Evolutionary conservation across 2,797 vertebrate species (phyloP), one percentile per base, ranked within the genome.

Genomic region (Manis pentadactyla): DNA sequence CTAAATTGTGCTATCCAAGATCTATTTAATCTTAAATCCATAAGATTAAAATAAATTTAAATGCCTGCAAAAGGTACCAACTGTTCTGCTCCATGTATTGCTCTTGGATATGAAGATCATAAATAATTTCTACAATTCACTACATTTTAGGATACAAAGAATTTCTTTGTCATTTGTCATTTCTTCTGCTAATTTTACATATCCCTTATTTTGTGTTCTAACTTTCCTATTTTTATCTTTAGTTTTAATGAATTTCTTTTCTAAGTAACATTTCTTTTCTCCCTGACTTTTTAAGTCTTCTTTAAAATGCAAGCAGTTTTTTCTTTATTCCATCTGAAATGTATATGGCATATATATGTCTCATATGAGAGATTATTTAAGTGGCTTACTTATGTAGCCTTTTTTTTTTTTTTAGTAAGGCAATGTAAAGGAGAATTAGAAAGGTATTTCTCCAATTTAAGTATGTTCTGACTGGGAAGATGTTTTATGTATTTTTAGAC

Each of bases 1-100:
- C 10, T 66, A 75, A 85, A 85, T 64, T 73, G 5, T 84, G 7
- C 23, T 94, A 0, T 42, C 34, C 37, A 31, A 31, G 91, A 34
- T 4, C 15, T 81, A 23, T 81, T 83, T 79, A 5, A n/a, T 87
- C 59, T 87, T 71, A 74, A 88, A 63, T 85, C 71, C 17, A 55
- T 55, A 66, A 66, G 6, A 31, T 71, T 88, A 66, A 96, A 93
- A 49, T 85, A 59, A 86, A 49, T 7, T 94, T 53, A 89, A 51
- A n/a, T 29, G 79, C 82, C 69, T 92, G 4, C 59, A 66, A 68
- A 91, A 92, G 1, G 27, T 42, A 59, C 18, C 49, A 73, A 87
- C 13, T 90, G 23, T 29, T 66, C 21, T 75, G 31, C 5, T 63
- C 31, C 61, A 8, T 23, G 37, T 3, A 51, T n/a, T 21, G 10